Evolutionary conservation across 2,113 vertebrate genomes (phyloP).

Genomic region (Falcunculus frontatus): DNA sequence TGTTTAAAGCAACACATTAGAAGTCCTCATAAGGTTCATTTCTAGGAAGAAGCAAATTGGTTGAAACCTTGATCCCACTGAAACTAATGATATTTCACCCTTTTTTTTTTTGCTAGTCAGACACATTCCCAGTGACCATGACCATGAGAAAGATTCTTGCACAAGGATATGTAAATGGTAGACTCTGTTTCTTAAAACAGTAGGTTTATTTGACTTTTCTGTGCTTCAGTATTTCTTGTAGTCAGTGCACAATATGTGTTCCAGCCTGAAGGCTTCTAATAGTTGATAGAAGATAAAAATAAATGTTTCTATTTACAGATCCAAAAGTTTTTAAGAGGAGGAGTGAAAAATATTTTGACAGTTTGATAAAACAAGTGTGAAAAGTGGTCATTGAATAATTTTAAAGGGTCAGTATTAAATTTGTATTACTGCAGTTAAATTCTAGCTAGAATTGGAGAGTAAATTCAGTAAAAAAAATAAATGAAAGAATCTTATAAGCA

Average conservation of each 20-base stretch:
- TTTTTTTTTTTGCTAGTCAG: background rate
- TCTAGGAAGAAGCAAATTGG: background rate
- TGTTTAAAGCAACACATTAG: background rate
- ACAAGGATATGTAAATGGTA: background rate
- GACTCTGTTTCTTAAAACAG: background rate
- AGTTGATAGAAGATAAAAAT: slow-evolving; percentile 32
- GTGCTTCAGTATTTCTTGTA: background rate
- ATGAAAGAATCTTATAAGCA: background rate
- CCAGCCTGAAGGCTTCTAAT: slow-evolving; percentile 17
- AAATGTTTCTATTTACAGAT: slow-evolving; percentile 21
- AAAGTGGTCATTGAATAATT: slow-evolving; percentile 33
- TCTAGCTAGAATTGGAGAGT: background rate
- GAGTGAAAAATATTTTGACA: slow-evolving; percentile 50
- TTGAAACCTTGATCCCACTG: background rate
- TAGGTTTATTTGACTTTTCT: background rate
- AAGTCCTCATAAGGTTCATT: background rate
- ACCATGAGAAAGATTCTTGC: background rate
- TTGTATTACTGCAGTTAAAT: background rate
- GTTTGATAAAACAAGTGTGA: slow-evolving; percentile 26
- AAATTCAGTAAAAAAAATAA: background rate
- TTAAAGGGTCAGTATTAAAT: slow-evolving; percentile 4
- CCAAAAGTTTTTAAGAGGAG: background rate
- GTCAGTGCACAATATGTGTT: background rate
- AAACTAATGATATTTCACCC: background rate
- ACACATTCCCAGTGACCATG: background rate